phyloP scores from a whole-genome alignment of 2,888 invertebrate species.

The Meiosimyza decipiens region DNA sequence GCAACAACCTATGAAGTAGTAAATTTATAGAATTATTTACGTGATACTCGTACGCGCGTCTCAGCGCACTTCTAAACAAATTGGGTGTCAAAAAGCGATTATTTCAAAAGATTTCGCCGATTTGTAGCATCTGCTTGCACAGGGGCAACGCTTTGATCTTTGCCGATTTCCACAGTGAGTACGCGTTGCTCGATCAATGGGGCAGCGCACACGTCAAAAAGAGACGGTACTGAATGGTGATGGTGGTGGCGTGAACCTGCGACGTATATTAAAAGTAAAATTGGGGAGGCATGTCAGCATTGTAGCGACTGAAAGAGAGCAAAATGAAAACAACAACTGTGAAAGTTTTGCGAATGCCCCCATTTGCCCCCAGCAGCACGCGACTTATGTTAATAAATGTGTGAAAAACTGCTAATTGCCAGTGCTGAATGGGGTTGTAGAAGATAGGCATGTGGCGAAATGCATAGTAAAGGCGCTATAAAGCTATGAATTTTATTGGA shows the following conservation, averaged over 20 bases:
- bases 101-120: slow-evolving; percentile 56
- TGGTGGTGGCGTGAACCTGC: too few relatives aligned
- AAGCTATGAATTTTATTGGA: too few relatives aligned
- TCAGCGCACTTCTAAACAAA: slow-evolving; percentile 57
- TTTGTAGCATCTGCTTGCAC: slow-evolving; percentile 29
- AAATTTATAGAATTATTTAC: slow-evolving; percentile 51
- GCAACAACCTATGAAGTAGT: slow-evolving; percentile 41
- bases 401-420: slow-evolving; percentile 7
- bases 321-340: too few relatives aligned
- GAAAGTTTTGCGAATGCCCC: too few relatives aligned
- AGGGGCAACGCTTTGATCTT: slow-evolving; percentile 29
- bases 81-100: slow-evolving; percentile 62
- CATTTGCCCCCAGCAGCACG: neutral
- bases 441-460: too few relatives aligned
- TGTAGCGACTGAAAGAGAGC: too few relatives aligned
- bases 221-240: too few relatives aligned
- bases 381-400: slow-evolving; percentile 21
- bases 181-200: neutral
- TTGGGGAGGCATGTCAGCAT: too few relatives aligned
- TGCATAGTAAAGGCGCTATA: too few relatives aligned
- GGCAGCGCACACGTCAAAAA: too few relatives aligned
- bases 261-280: too few relatives aligned
- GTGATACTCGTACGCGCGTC: slow-evolving; percentile 23
- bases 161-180: neutral
- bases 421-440: too few relatives aligned